A percentile compares a stretch with the other conserved stretches of the same genome.
Conservation (phyloP, 2,797 vertebrate species). For the Rhinella marina region DNA sequence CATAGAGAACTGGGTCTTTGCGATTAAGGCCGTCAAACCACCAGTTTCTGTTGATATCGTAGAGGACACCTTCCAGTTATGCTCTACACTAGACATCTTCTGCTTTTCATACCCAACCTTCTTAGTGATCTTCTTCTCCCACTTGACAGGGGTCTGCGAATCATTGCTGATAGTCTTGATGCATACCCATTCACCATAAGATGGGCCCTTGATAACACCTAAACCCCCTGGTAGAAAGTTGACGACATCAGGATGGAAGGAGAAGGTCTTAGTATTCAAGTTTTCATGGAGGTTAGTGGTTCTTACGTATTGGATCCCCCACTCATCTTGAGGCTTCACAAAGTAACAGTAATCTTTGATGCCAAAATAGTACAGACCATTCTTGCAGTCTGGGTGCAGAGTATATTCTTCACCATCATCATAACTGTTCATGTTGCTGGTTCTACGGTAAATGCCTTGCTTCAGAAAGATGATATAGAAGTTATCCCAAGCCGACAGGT, state of each 20-base stretch:
- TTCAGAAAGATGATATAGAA: slow-evolving; percentile 58
- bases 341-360: slow-evolving; percentile 38
- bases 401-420: slow-evolving; percentile 29
- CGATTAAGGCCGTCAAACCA: neutral
- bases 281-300: slow-evolving; percentile 21
- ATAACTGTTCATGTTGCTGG: slow-evolving; percentile 38
- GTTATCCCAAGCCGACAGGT: slow-evolving; percentile 27
- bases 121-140: slow-evolving; percentile 30
- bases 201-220: neutral
- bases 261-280: neutral
- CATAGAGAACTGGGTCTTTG: slow-evolving; percentile 42
- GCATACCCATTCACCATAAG: slow-evolving; percentile 55
- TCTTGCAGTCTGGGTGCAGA: slow-evolving; percentile 40
- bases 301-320: slow-evolving; percentile 47
- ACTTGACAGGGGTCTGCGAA: slow-evolving; percentile 30
- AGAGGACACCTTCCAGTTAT: slow-evolving; percentile 38
- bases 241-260: slow-evolving; percentile 46
- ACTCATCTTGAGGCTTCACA: slow-evolving; percentile 51
- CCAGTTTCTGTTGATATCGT: slow-evolving; percentile 18
- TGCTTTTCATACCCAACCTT: slow-evolving; percentile 52
- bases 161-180: slow-evolving; percentile 59
- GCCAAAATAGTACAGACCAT: slow-evolving; percentile 62
- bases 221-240: slow-evolving; percentile 22
- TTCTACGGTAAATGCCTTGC: slow-evolving; percentile 32
- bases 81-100: slow-evolving; percentile 54